phyloP scores from a whole-genome alignment of 2,797 vertebrate genomes.

The Gymnoscopelus microlampas region DNA sequence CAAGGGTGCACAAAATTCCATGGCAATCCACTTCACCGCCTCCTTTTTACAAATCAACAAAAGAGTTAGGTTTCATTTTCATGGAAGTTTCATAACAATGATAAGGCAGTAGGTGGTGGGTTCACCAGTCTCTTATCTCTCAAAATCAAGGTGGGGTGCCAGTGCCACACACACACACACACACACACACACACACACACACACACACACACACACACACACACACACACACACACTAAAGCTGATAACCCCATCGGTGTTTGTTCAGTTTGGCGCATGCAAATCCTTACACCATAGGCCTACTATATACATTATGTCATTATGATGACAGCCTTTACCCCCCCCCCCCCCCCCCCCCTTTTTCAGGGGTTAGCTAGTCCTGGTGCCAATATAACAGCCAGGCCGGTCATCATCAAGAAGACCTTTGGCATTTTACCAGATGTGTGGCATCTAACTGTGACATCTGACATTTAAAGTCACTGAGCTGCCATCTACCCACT shows the following conservation, averaged over 20 bases:
- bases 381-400: constrained; percentile 7
- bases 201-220: too few relatives aligned
- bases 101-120: too few relatives aligned
- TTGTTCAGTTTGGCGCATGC: background rate
- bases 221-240: background rate
- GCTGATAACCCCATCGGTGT: background rate
- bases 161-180: too few relatives aligned
- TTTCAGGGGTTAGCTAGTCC: background rate
- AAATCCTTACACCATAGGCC: background rate
- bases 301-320: background rate
- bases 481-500: background rate
- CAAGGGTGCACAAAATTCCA: too few relatives aligned
- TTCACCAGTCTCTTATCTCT: too few relatives aligned
- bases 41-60: too few relatives aligned
- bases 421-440: constrained; percentile 57
- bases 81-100: too few relatives aligned
- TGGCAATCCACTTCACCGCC: too few relatives aligned
- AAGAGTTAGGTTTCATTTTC: too few relatives aligned
- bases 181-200: too few relatives aligned
- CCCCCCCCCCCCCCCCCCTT: too few relatives aligned
- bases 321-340: background rate
- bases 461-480: constrained; percentile 51
- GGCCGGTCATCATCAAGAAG: constrained; percentile 18
- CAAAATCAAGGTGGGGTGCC: too few relatives aligned
- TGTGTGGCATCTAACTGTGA: constrained; percentile 44